Evolutionary conservation across 2,888 invertebrate species (phyloP), one percentile per base, ranked within the genome.

Genomic region (Deroplatys truncata): DNA sequence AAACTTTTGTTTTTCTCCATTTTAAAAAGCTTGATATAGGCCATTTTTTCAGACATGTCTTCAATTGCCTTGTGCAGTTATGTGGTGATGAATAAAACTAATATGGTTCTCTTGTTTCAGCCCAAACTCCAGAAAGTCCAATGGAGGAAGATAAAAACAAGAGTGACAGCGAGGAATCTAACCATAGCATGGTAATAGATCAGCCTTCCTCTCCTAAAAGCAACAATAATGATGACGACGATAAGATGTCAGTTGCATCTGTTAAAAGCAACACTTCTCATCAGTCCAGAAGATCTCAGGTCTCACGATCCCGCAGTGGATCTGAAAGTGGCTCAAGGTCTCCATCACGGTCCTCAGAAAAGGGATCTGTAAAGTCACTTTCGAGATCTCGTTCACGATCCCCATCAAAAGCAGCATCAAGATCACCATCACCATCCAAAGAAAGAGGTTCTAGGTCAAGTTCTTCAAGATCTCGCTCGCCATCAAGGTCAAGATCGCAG

Each of bases 401-500:
- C n/a, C 89, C 88, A n/a, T 83, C 84, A 84, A 85, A 85, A 28
- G 83, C 84, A n/a, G 84, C 43, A 43, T 84, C 89, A 15, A 43
- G 84, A 84, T 89, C 89, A 15, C 87, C 35, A 56, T 28, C 87
- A 56, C 28, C 31, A 82, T 72, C 89, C 13, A 49, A 28, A 25
- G 20, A 43, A 49, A n/a, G 86, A n/a, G 85, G 31, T 86, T 9
- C n/a, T n/a, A 56, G 82, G 28, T 28, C 25, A 28, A 84, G 35
- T 15, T 31, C 82, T 16, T 35, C 28, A 84, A 82, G 88, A 15
- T 88, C 88, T 15, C 13, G n/a, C 2, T 25, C 88, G 1, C 28
- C 28, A 9, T n/a, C 82, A 7, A 92, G 92, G 10, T 92, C 92
- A 20, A 91, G 85, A 90, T 92, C 92, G 31, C 88, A 90, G 86